A percentile compares a stretch with the other conserved stretches of the same genome.
Conservation (phyloP, 2,797 vertebrate genomes). For the Hybognathus amarus region DNA sequence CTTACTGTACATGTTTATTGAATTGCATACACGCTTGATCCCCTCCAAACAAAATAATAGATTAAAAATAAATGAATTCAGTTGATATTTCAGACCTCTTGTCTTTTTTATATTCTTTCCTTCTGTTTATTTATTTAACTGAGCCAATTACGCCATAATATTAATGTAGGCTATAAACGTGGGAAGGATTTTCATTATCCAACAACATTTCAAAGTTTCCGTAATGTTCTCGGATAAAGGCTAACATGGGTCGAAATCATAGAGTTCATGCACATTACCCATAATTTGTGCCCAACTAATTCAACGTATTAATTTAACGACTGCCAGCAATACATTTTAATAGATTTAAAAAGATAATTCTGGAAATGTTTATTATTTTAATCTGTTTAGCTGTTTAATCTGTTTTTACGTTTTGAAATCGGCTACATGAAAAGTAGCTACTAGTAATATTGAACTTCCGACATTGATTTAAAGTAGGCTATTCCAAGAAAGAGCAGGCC, state of each 20-base stretch:
- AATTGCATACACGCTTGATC: not conserved
- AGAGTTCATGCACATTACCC: not conserved
- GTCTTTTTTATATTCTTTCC: not conserved
- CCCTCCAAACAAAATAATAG: not conserved
- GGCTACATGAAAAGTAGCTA: not conserved
- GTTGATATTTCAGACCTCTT: conserved; percentile 1
- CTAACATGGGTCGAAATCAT: not conserved
- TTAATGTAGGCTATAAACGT: not conserved
- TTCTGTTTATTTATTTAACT: not conserved
- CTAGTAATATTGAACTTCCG: not conserved
- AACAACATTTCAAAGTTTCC: not conserved
- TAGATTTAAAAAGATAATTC: not conserved
- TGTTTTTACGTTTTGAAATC: too few species aligned
- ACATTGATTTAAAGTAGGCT: not conserved
- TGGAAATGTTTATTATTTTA: not conserved
- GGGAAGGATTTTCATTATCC: not conserved
- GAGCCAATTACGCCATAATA: not conserved
- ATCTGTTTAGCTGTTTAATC: not conserved
- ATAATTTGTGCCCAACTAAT: not conserved
- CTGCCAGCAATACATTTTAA: not conserved
- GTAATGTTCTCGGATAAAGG: not conserved
- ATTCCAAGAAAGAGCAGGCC: not conserved
- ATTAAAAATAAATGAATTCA: not conserved
- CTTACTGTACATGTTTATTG: conserved; percentile 11
- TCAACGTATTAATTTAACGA: not conserved